Evolutionary conservation across 2,113 vertebrate species (phyloP).

Genomic region (Dicaeum eximium): DNA sequence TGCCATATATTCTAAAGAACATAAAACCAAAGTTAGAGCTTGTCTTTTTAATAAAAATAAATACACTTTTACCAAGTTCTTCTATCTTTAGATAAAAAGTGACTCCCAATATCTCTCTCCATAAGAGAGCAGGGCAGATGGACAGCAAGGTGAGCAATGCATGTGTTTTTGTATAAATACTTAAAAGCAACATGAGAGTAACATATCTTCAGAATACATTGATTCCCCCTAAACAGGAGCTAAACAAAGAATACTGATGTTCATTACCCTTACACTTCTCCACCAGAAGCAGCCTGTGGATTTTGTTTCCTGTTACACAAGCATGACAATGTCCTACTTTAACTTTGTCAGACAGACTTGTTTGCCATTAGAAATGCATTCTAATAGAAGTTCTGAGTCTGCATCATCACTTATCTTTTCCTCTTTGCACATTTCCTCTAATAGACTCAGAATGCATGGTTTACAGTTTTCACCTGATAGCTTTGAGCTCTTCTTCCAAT

Average conservation of each 20-base stretch:
- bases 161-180: not conserved
- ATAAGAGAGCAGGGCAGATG: not conserved
- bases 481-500: not conserved
- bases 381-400: not conserved
- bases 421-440: not conserved
- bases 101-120: not conserved
- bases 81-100: not conserved
- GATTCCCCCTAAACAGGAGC: not conserved
- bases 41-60: not conserved
- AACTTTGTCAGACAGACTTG: not conserved
- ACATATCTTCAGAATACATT: not conserved
- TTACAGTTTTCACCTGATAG: not conserved
- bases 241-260: not conserved
- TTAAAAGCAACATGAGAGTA: not conserved
- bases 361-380: not conserved
- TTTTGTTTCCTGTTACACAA: not conserved
- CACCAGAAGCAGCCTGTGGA: not conserved
- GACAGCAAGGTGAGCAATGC: not conserved
- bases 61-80: not conserved
- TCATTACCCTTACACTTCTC: rapidly evolving
- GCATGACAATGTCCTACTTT: not conserved
- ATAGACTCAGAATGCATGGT: not conserved
- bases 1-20: not conserved
- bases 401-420: not conserved
- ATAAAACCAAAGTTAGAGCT: not conserved